Base-by-base conservation (phyloP, 64 coral and sea anemone genomes). In the Astreopora myriophthalma region DNA sequence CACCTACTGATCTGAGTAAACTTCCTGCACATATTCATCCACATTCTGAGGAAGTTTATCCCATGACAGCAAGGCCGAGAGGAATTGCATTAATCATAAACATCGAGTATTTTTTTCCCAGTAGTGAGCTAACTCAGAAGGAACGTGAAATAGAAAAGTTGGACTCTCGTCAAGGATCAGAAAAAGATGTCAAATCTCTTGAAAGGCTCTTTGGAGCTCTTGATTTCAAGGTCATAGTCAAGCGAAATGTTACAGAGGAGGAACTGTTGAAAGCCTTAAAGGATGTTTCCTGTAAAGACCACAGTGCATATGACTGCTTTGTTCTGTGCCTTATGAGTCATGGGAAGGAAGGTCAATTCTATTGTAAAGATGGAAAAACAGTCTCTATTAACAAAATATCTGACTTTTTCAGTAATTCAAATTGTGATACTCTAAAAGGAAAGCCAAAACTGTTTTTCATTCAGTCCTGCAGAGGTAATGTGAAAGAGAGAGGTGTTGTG, bases 311-410 rank as follows among this genome's bases (percentile, higher is more conserved):
- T 35, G 57, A 96, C 30, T 86, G 89, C 8, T 92, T 96, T 88
- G 94, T 88, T 23, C 60, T 96, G 11, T 96, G 89, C 13, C 75
- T 96, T 8, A 96, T 96, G 94, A 96, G 94, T 48, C 94, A 96
- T 71, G 94, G 94, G 1, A 30, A 92, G 29, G 89, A 85, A 4
- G 85, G 87, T 0, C 20, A 42, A 12, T 74, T 96, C 78, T 73
- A 88, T 7, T 89, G 88, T 1, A 37, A 49, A 2, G 94, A 96
- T 71, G 94, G 94, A 12, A 31, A 67, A 9, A 55, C 19, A 14
- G 76, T 92, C 20, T 40, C 22, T 6, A 86, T 96, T 12, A 30
- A 67, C 6, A n/a, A 62, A 1, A 32, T 96, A 2, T 12, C 30
- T 16, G 22, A 87, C 22, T 87, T 79, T 88, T 96, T 96, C 66